phyloP scores from a whole-genome alignment of 1,140 invertebrate genomes.

The Macrobrachium rosenbergii region DNA sequence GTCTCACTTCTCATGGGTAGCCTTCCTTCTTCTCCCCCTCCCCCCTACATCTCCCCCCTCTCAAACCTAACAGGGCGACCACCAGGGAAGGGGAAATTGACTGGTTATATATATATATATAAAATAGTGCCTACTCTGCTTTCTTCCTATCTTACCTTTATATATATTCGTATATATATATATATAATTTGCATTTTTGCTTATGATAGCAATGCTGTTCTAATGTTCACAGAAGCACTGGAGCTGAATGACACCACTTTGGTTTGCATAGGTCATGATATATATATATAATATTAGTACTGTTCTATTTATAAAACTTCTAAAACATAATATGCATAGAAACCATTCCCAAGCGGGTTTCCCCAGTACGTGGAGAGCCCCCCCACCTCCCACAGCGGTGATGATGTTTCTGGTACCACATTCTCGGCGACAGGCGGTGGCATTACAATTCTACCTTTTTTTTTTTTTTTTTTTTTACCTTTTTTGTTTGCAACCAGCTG shows the following conservation, averaged over 20 bases:
- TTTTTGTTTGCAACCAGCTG: conserved; percentile 6
- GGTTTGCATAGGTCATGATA: conserved; percentile 8
- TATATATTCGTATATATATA: too few relatives aligned
- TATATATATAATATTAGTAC: neutral
- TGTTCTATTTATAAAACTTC: too few relatives aligned
- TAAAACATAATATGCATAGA: too few relatives aligned
- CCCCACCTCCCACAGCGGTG: too few relatives aligned
- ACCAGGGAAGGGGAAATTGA: too few relatives aligned
- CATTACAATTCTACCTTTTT: neutral
- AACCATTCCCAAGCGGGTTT: too few relatives aligned
- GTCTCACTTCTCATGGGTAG: conserved; percentile 44
- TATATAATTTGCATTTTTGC: conserved; percentile 48
- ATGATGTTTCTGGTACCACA: too few relatives aligned
- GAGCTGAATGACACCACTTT: conserved; percentile 32
- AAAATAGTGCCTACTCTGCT: conserved; percentile 25
- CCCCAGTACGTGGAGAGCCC: too few relatives aligned
- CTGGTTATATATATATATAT: too few relatives aligned
- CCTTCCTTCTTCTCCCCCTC: conserved; percentile 34
- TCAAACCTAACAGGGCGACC: too few relatives aligned
- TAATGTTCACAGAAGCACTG: conserved; percentile 29
- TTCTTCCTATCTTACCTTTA: neutral
- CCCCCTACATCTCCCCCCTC: too few relatives aligned
- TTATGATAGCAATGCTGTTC: conserved; percentile 19
- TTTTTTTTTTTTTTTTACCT: neutral
- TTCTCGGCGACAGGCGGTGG: too few relatives aligned